These are phyloP conservation scores for Timandra comae DNA, from an alignment of 2,888 invertebrate genomes.

Conservation along the genomic window DNA sequence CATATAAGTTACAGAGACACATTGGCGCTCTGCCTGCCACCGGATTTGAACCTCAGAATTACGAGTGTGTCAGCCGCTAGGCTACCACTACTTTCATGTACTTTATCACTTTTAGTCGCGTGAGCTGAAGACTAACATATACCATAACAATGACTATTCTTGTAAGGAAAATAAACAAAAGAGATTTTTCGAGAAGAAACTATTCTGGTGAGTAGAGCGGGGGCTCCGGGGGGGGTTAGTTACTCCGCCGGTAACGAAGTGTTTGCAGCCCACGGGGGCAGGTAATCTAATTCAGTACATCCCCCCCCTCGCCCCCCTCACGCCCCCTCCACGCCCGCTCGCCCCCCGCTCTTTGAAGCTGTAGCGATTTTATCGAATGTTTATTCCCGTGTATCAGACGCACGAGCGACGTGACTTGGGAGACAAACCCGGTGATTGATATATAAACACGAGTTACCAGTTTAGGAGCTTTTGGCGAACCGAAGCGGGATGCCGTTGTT, in stretches of 20 bases:
- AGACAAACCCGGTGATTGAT: slow-evolving; percentile 9
- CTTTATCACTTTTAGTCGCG: too few species aligned
- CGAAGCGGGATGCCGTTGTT: too few species aligned
- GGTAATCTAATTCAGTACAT: slow-evolving; percentile 63
- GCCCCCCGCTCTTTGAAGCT: slow-evolving; percentile 25
- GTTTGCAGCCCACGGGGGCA: slow-evolving; percentile 67
- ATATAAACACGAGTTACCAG: background rate
- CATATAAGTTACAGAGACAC: too few species aligned
- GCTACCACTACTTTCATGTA: too few species aligned
- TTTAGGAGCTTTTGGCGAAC: too few species aligned
- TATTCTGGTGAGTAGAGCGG: too few species aligned
- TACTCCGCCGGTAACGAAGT: slow-evolving; percentile 59
- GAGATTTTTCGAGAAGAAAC: too few species aligned
- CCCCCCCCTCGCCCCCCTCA: slow-evolving; percentile 8
- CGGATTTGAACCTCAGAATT: too few species aligned
- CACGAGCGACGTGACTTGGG: slow-evolving; percentile 29
- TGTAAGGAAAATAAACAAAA: background rate
- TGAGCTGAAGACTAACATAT: too few species aligned
- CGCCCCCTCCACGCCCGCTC: slow-evolving; percentile 7
- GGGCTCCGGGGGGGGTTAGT: slow-evolving; percentile 34
- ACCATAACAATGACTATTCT: too few species aligned
- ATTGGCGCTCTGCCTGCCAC: too few species aligned
- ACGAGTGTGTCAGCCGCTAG: too few species aligned
- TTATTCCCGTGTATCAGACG: slow-evolving; percentile 61
- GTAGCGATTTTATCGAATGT: slow-evolving; percentile 54